Base-by-base conservation (phyloP, 2,888 invertebrate genomes). In the Drosophila nr. medialis region DNA sequence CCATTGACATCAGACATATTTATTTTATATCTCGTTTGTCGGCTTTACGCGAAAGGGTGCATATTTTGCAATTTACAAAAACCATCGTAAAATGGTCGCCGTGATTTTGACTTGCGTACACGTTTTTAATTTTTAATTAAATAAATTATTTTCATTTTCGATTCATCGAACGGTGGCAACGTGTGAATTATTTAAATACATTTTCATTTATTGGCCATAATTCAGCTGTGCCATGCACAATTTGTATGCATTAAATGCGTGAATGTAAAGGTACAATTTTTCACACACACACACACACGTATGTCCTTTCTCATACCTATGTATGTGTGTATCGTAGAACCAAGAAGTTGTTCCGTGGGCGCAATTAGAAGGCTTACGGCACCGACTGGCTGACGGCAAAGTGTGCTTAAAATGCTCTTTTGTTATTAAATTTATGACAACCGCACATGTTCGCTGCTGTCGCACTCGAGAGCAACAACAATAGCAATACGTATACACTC, bases 361-460 rank as follows among this genome's bases (percentile, higher is more conserved):
- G 87, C 86, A 90, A 86, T 86, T 90, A 81, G 90, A 89, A 86
- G 90, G 75, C 89, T 86, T 79, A 81, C 74, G 69, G 58, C 67
- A 62, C 48, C 51, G 62, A 68, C 64, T 53, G 61, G 42, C 54
- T 77, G 69, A 71, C 59, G 72, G 65, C 61, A n/a, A 55, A 38
- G 64, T 64, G 63, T 80, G 84, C 88, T 87, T 87, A 84, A 86
- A 83, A 89, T 90, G 76, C 88, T 83, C 70, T 80, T 88, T 88
- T 87, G 82, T 68, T 72, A 78, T 84, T 86, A 90, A 89, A 89
- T 86, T 86, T 86, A 86, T 86, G 86, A 90, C 89, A 89, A 74
- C 87, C 86, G 82, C 90, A 86, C 72, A 71, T 86, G 90, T 74
- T 90, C 69, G 60, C 56, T 59, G 60, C 68, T 65, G 64, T 67